Base-by-base conservation (phyloP, 2,797 vertebrate genomes). In the Hozukius guyotensis region DNA sequence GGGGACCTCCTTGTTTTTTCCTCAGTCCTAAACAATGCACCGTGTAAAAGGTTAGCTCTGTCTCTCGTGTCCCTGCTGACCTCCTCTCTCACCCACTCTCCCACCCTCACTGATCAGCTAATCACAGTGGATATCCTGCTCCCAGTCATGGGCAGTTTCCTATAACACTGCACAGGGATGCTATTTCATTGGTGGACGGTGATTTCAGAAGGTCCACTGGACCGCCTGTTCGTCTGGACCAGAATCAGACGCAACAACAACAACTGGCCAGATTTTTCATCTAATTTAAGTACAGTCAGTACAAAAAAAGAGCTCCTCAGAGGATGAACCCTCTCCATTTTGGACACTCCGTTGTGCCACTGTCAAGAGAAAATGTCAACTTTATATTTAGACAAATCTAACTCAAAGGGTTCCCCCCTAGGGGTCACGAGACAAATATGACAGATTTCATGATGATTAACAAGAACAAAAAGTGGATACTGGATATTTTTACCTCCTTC, bases 1-100 rank as follows among this genome's bases (percentile, higher is more conserved):
- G 68, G 69, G 55, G 76, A 77, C 24, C 65, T 16, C 10, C 42
- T 72, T 82, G 78, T 83, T 87, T 77, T 87, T 85, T 81, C 80
- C 78, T 72, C 64, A 22, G 52, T 70, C 18, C 18, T 52, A 13
- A 77, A 87, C 83, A 81, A 85, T 76, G 27, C 34, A 13, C 22
- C 1, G 3, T 36, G 31, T 69, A 18, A 75, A 32, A 55, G 36
- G 42, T 64, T 36, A 22, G 29, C 13, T 18, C 31, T 0, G 16
- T n/a, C 11, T 29, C 56, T 36, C 6, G 4, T 12, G 13, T 57
- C 59, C 62, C 27, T 8, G 6, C 2, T 65, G 78, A 66, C 75
- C 78, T 55, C 1, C 20, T 14, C 7, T 9, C 42, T 8, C 10
- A 29, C 20, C 3, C 16, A 36, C 18, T 14, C 5, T 18, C 4